Evolutionary conservation across 2,797 vertebrate species (phyloP).

Genomic region (Aphelocoma californica): DNA sequence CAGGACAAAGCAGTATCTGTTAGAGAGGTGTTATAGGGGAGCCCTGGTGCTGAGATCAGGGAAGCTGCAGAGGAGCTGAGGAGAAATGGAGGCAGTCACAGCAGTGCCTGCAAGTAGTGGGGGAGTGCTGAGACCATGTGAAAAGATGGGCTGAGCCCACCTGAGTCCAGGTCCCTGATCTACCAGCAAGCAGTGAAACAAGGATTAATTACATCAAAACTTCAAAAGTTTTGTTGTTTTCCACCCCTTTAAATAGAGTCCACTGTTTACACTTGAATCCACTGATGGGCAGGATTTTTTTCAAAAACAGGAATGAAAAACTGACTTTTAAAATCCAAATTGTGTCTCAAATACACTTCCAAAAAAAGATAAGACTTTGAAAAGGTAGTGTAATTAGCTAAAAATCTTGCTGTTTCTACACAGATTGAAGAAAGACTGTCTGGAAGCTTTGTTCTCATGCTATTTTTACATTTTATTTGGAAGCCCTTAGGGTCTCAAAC

Average conservation of each 20-base stretch:
- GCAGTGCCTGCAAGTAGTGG: not conserved
- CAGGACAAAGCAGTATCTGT: not conserved
- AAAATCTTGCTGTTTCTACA: not conserved
- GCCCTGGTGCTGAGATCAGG: not conserved
- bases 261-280: not conserved
- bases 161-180: not conserved
- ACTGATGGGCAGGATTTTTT: not conserved
- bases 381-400: not conserved
- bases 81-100: not conserved
- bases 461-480: constrained; percentile 30
- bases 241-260: not conserved
- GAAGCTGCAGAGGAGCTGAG: not conserved
- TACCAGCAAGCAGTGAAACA: not conserved
- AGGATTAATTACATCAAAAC: not conserved
- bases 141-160: not conserved
- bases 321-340: not conserved
- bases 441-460: not conserved
- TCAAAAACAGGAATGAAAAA: not conserved
- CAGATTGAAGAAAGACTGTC: not conserved
- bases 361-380: not conserved
- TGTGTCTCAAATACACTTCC: not conserved
- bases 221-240: not conserved
- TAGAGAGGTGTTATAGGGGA: not conserved
- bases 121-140: not conserved
- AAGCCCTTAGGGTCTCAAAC: constrained; percentile 8